A percentile compares a stretch with the other conserved stretches of the same genome.
Conservation (phyloP, 1,140 invertebrate genomes). For the Lepeophtheirus salmonis region DNA sequence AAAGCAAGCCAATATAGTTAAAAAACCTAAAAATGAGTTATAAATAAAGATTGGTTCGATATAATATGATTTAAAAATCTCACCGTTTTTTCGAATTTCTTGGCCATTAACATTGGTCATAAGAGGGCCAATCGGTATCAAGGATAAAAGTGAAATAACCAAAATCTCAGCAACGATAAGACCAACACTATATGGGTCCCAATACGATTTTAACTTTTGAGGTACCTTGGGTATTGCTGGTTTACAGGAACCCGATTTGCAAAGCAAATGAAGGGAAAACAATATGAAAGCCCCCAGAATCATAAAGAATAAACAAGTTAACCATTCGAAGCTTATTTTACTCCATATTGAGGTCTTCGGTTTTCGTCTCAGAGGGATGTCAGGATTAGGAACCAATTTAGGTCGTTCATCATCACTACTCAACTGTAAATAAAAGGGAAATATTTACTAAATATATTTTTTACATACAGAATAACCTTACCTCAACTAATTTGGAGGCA, state of each 20-base stretch:
- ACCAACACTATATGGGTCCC: constrained; percentile 2
- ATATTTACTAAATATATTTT: not conserved
- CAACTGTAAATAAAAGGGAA: not conserved
- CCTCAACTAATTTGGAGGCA: constrained; percentile 2
- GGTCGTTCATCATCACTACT: not conserved
- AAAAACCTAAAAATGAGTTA: constrained; percentile 5
- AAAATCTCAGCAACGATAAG: not conserved
- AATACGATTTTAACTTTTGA: not conserved
- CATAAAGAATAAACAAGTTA: constrained; percentile 11
- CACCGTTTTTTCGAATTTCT: constrained; percentile 10
- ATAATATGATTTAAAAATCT: not conserved
- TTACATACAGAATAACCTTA: not conserved
- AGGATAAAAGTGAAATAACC: not conserved
- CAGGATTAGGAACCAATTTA: not conserved
- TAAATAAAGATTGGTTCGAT: not conserved
- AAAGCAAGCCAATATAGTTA: constrained; percentile 1
- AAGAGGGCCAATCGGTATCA: constrained; percentile 5
- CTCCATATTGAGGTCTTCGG: not conserved
- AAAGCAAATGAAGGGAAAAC: constrained; percentile 9
- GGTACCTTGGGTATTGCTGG: constrained; percentile 2
- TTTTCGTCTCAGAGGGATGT: not conserved
- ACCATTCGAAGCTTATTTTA: constrained; percentile 12
- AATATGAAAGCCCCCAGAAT: constrained; percentile 6
- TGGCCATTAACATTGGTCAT: not conserved
- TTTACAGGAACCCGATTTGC: constrained; percentile 10